Conservation (phyloP, 2,797 vertebrate genomes). For the Danio tinwini region DNA sequence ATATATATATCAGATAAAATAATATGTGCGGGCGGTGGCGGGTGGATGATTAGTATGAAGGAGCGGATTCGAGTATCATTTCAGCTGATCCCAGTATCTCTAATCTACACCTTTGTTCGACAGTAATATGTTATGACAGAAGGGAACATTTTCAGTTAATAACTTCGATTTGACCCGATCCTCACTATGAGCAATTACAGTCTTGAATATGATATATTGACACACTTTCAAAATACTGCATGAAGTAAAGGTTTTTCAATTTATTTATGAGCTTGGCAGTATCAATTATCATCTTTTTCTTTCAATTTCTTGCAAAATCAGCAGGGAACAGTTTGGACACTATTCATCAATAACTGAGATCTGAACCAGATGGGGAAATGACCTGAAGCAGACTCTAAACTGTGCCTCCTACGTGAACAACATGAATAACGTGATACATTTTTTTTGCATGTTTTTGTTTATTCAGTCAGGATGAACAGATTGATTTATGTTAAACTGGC, state of each 20-base stretch:
- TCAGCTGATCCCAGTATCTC: no score
- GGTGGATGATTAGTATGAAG: no score
- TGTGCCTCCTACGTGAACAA: neutral
- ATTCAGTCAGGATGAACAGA: neutral
- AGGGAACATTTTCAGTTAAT: neutral
- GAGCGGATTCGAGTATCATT: no score
- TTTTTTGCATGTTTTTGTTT: neutral
- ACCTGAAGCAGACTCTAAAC: neutral
- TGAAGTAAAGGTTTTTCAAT: neutral
- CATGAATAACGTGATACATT: neutral
- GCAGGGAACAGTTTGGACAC: neutral
- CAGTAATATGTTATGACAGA: neutral
- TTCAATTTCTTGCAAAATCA: neutral
- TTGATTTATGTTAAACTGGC: slow-evolving; percentile 4
- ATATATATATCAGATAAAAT: no score
- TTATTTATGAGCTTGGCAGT: neutral
- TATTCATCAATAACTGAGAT: neutral
- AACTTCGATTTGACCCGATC: neutral
- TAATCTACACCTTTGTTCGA: no score
- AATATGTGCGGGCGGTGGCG: no score
- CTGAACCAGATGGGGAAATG: neutral
- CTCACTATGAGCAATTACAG: neutral
- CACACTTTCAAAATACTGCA: no score
- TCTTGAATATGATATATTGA: no score
- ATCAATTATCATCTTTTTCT: neutral